Percentiles rank a stretch among this genome's conserved stretches.
Conservation (phyloP, 2,888 invertebrate genomes). For the Eupithecia tripunctaria region DNA sequence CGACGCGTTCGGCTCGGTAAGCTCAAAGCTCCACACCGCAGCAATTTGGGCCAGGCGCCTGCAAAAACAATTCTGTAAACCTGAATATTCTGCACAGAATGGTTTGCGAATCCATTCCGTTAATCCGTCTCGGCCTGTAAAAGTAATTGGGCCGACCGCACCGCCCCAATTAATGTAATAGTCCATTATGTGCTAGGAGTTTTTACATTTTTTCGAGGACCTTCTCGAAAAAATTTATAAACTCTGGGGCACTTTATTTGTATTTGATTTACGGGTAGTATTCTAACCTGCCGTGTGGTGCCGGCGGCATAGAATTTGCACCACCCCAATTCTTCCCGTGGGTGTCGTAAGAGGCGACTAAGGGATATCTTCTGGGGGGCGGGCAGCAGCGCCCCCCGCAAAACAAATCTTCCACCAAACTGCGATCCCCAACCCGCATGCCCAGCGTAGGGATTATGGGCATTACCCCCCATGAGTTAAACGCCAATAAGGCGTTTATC, state of each 20-base stretch:
- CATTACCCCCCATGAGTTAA: no score
- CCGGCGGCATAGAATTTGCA: no score
- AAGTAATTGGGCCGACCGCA: constrained; percentile 26
- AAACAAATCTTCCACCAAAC: no score
- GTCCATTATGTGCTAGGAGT: constrained; percentile 16
- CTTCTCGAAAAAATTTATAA: no score
- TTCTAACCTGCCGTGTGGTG: no score
- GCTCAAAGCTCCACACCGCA: background rate
- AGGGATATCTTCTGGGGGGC: no score
- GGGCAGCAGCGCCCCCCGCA: no score
- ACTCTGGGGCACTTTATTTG: background rate
- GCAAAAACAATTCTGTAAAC: constrained; percentile 10
- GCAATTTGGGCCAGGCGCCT: background rate
- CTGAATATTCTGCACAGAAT: constrained; percentile 12
- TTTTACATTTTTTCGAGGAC: constrained; percentile 6
- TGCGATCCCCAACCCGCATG: no score
- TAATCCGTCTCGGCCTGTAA: constrained; percentile 20
- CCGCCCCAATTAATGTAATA: constrained; percentile 25
- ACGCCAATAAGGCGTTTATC: no score
- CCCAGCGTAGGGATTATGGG: no score
- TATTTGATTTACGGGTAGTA: background rate
- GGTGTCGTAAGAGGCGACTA: no score
- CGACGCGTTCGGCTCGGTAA: background rate
- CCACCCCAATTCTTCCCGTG: no score
- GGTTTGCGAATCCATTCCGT: constrained; percentile 23